phyloP scores from a whole-genome alignment of 2,113 vertebrate species.

The Pangasianodon gigas region DNA sequence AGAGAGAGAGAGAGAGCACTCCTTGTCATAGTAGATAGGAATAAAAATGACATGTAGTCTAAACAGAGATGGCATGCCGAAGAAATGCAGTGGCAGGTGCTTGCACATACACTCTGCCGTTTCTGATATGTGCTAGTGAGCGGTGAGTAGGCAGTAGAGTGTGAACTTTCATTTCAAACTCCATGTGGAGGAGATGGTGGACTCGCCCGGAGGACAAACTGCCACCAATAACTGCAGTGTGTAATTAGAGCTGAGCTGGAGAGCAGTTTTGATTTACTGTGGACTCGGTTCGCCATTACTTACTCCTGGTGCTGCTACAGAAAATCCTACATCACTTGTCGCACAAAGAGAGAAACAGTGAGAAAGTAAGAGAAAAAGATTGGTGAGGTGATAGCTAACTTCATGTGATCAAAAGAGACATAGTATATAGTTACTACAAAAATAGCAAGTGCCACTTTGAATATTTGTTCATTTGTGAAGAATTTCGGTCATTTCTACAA shows the following conservation, averaged over 20 bases:
- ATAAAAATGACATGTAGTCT: background rate
- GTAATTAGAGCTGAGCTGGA: constrained; percentile 45
- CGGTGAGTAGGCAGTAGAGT: constrained; percentile 28
- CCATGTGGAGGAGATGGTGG: constrained; percentile 13
- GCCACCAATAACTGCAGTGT: constrained; percentile 32
- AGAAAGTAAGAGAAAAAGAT: no score
- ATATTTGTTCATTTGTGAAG: no score
- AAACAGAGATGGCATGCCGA: constrained; percentile 22
- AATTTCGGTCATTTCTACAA: background rate
- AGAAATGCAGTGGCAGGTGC: constrained; percentile 17
- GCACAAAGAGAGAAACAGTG: background rate
- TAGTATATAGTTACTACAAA: background rate
- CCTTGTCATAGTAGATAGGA: background rate
- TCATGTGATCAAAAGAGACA: background rate
- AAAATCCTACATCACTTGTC: constrained; percentile 5
- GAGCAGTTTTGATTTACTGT: constrained; percentile 43
- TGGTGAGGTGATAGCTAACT: background rate
- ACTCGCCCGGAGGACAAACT: constrained; percentile 32
- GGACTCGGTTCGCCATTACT: constrained; percentile 25
- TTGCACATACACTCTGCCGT: background rate
- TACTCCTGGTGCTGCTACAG: background rate
- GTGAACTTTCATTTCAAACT: constrained; percentile 37
- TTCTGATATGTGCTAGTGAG: constrained; percentile 33
- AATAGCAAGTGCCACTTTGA: background rate
- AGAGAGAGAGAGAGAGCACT: background rate